Evolutionary conservation across 2,113 vertebrate species (phyloP), one percentile per base, ranked within the genome.

Genomic region (Gnathonemus longibarbis): DNA sequence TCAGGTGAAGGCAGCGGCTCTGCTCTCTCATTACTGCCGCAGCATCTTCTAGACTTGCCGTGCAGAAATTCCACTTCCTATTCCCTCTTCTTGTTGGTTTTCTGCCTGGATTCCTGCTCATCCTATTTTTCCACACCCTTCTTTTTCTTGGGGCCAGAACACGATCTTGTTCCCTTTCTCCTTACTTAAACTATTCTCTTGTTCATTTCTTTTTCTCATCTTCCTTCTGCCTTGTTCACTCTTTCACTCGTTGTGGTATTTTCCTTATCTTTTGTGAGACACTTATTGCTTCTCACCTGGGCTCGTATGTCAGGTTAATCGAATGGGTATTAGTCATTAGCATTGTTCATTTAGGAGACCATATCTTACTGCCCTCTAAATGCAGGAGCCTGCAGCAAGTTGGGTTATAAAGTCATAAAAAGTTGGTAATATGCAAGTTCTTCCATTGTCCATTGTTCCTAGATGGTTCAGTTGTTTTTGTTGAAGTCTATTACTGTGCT

Each of bases 1-100:
- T 49, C 95, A 96, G 95, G 96, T 96, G 96, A 94, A 94, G 74
- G 74, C 74, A 42, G 13, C 31, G 1, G 17, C 31, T 17, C 70
- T 15, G 31, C 31, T 35, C 70, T 7, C 31, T 39, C 31, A 3
- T 19, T 24, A 6, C 42, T 19, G 35, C 74, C 6, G 4, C n/a
- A 39, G 74, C 17, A 19, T 80, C 74, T 80, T 42, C 21, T 42
- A 42, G 39, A 42, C 39, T 5, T 5, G 88, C n/a, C 3, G 19
- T 84, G 19, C 80, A 84, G 39, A 21, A 42, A 24, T 24, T 42
- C 80, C 42, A 21, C 42, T 15, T 13, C 45, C 5, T 10, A 27
- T 46, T 3, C 11, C 7, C 5, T 35, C 13, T 11, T 52, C 24
- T 21, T 56, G n/a, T 53, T 56, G 48, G n/a, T 35, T 87, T 56